phyloP scores from a whole-genome alignment of 2,797 vertebrate species.

The Dermochelys coriacea region DNA sequence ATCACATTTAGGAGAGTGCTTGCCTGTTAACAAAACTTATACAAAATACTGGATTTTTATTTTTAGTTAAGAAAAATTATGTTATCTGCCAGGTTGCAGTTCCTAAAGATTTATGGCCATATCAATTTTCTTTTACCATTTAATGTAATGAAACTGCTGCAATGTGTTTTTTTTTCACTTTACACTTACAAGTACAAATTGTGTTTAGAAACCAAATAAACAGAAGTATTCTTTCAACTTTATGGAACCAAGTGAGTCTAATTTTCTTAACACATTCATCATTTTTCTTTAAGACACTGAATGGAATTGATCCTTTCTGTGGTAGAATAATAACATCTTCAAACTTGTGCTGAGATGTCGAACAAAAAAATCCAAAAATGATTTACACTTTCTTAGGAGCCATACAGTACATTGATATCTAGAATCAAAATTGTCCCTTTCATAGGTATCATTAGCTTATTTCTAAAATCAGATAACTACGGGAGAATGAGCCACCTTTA shows the following conservation, averaged over 20 bases:
- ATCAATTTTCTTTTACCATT: neutral
- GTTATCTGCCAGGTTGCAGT: neutral
- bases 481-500: neutral
- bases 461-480: neutral
- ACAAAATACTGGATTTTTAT: neutral
- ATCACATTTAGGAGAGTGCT: neutral
- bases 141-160: neutral
- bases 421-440: neutral
- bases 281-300: conserved; percentile 25
- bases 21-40: neutral
- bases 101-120: conserved; percentile 19
- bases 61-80: neutral
- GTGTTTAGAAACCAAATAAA: conserved; percentile 7
- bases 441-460: neutral
- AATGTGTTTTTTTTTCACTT: neutral
- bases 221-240: conserved; percentile 14
- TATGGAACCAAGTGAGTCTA: neutral
- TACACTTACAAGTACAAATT: neutral
- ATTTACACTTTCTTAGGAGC: neutral
- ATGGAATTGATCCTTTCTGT: neutral
- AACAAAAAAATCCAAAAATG: conserved; percentile 18
- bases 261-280: neutral
- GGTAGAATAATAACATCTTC: conserved; percentile 17
- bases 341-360: neutral
- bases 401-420: neutral